phyloP scores from a whole-genome alignment of 2,888 invertebrate genomes.

The Tupiocoris notatus region DNA sequence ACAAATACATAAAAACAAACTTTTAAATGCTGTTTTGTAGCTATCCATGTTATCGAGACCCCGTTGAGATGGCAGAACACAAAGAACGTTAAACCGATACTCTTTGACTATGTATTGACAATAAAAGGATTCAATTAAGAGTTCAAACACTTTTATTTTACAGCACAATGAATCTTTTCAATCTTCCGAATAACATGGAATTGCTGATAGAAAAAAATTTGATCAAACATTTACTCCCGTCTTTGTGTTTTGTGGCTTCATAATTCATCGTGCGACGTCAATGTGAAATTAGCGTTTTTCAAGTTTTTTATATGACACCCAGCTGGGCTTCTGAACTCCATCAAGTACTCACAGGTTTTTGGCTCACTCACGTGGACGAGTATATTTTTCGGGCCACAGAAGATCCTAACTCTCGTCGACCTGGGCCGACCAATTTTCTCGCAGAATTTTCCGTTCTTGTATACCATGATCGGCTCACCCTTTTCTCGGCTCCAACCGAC shows the following conservation, averaged over 20 bases:
- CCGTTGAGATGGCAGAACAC: no score
- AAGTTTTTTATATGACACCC: constrained; percentile 21
- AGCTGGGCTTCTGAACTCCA: constrained; percentile 34
- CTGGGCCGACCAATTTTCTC: background rate
- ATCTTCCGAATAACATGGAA: no score
- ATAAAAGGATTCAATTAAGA: no score
- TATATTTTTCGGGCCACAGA: constrained; percentile 13
- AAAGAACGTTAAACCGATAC: no score
- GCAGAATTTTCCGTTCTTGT: constrained; percentile 2
- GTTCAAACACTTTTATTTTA: background rate
- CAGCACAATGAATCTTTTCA: background rate
- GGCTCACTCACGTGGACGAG: constrained; percentile 33
- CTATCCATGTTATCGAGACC: no score
- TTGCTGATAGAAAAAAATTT: background rate
- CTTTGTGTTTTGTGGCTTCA: background rate
- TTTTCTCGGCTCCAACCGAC: constrained; percentile 24
- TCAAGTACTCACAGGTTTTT: constrained; percentile 6
- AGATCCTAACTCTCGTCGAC: constrained; percentile 8
- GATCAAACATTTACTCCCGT: background rate
- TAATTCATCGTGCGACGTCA: constrained; percentile 30
- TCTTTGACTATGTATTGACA: no score
- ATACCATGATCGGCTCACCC: constrained; percentile 23
- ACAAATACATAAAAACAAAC: no score
- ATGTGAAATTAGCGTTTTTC: constrained; percentile 15
- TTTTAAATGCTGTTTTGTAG: no score